phyloP scores from a whole-genome alignment of 1,140 invertebrate genomes.

The Eumaeus atala region DNA sequence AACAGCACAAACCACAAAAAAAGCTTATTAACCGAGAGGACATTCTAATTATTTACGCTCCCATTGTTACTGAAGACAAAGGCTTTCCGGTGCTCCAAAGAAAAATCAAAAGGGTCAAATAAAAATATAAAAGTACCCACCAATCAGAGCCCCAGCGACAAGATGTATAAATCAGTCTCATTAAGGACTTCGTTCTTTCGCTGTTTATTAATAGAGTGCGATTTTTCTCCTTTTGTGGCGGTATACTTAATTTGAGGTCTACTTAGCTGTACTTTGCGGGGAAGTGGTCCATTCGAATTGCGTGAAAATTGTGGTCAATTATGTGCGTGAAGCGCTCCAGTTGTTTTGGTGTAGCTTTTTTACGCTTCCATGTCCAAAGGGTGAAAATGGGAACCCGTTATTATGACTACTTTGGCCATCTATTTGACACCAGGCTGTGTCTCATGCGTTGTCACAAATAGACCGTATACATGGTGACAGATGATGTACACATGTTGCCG shows the following conservation, averaged over 20 bases:
- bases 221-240: slow-evolving; percentile 4
- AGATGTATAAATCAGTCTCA: slow-evolving; percentile 9
- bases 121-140: not conserved
- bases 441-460: no score
- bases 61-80: slow-evolving; percentile 7
- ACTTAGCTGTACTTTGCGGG: not conserved
- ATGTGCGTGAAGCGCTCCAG: no score
- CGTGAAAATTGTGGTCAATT: no score
- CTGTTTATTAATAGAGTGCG: slow-evolving; percentile 1
- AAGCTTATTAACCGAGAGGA: not conserved
- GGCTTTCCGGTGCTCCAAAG: slow-evolving; percentile 10
- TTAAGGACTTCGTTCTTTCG: slow-evolving; percentile 1
- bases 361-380: no score
- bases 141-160: not conserved
- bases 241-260: not conserved
- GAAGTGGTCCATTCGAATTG: no score
- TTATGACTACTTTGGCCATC: no score
- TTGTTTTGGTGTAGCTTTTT: no score
- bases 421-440: no score
- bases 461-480: no score
- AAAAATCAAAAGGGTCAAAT: slow-evolving; percentile 10
- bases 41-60: not conserved
- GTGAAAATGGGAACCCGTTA: no score
- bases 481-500: no score
- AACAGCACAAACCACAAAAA: slow-evolving; percentile 1